Evolutionary conservation across 2,797 vertebrate genomes (phyloP).

Genomic region (Morus bassanus): DNA sequence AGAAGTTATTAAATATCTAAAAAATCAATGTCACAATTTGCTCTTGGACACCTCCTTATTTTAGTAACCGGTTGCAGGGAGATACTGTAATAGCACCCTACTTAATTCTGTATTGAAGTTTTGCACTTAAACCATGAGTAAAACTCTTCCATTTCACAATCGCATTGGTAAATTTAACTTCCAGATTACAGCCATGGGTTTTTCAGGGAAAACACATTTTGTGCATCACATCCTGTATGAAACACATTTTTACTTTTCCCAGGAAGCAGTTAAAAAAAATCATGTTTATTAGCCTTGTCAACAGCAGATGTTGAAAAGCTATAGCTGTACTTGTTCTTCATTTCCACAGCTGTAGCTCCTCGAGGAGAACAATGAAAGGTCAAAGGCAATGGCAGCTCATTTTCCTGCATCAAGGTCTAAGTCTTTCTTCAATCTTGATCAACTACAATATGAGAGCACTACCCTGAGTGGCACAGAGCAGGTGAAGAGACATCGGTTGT

Average conservation of each 20-base stretch:
- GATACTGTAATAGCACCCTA: neutral
- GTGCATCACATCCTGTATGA: neutral
- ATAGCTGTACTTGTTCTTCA: neutral
- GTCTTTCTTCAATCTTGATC: neutral
- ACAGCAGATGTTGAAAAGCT: slow-evolving; percentile 1
- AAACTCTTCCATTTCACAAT: neutral
- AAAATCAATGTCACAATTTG: neutral
- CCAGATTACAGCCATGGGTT: neutral
- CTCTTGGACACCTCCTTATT: neutral
- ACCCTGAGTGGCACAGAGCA: neutral
- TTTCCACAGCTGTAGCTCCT: slow-evolving; percentile 33
- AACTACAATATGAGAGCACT: neutral
- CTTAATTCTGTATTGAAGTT: neutral
- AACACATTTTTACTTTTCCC: slow-evolving; percentile 5
- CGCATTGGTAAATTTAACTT: neutral
- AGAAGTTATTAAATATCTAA: neutral
- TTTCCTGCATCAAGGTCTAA: neutral
- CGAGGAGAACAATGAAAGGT: neutral
- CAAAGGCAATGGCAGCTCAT: neutral
- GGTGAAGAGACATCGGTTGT: neutral
- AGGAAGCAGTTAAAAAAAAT: slow-evolving; percentile 50
- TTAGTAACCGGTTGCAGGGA: neutral
- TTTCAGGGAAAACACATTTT: neutral
- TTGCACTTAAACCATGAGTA: neutral
- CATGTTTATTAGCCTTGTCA: slow-evolving; percentile 3